Evolutionary conservation across 2,113 vertebrate species (phyloP).

Genomic region (Trematocara macrostoma): DNA sequence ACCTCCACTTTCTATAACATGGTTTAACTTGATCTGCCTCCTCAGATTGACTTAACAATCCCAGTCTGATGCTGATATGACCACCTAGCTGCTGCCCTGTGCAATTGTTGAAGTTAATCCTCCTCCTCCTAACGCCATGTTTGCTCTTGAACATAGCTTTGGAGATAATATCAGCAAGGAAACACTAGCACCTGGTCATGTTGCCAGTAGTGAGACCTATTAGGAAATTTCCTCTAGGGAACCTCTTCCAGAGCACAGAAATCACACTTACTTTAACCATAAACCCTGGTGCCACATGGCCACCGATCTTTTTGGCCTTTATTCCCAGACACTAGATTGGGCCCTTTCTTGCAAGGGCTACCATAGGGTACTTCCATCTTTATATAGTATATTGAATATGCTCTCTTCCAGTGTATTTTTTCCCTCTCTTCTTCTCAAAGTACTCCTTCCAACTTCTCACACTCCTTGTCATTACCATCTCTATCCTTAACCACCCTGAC

Average conservation of each 20-base stretch:
- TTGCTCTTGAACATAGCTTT: not conserved
- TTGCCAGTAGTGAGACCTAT: not conserved
- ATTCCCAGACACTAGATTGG: not conserved
- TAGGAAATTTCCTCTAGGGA: not conserved
- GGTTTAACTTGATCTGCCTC: not conserved
- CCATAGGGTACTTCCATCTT: not conserved
- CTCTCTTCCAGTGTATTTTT: not conserved
- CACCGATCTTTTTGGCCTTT: not conserved
- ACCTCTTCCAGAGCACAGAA: not conserved
- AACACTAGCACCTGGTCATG: not conserved
- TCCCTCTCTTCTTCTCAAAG: not conserved
- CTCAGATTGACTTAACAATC: not conserved
- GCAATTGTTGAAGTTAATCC: not conserved
- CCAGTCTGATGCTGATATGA: not conserved
- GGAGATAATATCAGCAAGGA: not conserved
- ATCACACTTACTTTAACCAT: not conserved
- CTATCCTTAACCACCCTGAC: not conserved
- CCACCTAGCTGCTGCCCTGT: not conserved
- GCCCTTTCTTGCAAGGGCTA: not conserved
- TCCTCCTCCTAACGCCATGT: not conserved
- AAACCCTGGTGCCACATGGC: not conserved
- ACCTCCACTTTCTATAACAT: not conserved
- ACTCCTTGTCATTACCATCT: not conserved
- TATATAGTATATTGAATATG: not conserved
- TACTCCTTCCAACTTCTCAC: not conserved